Evolutionary conservation across 2,797 vertebrate species (phyloP).

Genomic region (Pipistrellus pygmaeus): DNA sequence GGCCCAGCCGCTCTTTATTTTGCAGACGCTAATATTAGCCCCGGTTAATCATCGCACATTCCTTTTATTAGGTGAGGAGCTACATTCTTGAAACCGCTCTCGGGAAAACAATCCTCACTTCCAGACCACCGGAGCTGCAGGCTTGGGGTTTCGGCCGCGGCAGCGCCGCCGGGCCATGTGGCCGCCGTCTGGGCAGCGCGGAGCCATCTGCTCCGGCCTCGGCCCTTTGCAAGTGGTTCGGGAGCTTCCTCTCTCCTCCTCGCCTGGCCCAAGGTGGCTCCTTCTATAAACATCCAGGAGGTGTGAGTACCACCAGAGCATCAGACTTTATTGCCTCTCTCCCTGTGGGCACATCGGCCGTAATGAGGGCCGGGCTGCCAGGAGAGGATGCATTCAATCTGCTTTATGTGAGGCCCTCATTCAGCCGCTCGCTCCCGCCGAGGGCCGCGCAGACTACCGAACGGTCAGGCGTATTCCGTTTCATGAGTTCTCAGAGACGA

Average conservation of each 20-base stretch:
- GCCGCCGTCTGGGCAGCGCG: constrained; percentile 70
- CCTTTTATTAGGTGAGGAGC: constrained; percentile 84
- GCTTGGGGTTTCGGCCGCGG: constrained; percentile 73
- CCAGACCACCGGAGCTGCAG: constrained; percentile 82
- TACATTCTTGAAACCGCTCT: constrained; percentile 83
- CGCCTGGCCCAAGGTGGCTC: constrained; percentile 62
- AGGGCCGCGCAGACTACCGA: constrained; percentile 33
- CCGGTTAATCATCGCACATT: constrained; percentile 78
- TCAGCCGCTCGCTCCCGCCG: constrained; percentile 31
- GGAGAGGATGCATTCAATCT: constrained; percentile 75
- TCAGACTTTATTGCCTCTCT: constrained; percentile 73
- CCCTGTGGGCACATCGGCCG: not conserved
- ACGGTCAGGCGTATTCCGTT: constrained; percentile 11
- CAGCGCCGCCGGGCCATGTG: constrained; percentile 46
- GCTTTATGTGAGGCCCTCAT: constrained; percentile 59
- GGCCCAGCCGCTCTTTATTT: constrained; percentile 72
- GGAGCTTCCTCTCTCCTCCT: constrained; percentile 77
- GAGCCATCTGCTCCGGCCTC: constrained; percentile 80
- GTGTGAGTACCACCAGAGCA: constrained; percentile 75
- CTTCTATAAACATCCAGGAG: constrained; percentile 80
- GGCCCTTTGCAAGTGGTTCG: constrained; percentile 78
- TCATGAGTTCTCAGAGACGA: constrained; percentile 8
- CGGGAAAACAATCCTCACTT: constrained; percentile 80
- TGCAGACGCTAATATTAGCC: constrained; percentile 81
- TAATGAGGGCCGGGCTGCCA: not conserved